Evolutionary conservation across 2,797 vertebrate genomes (phyloP), one percentile per base, ranked within the genome.

Genomic region (Cetoscarus ocellatus): DNA sequence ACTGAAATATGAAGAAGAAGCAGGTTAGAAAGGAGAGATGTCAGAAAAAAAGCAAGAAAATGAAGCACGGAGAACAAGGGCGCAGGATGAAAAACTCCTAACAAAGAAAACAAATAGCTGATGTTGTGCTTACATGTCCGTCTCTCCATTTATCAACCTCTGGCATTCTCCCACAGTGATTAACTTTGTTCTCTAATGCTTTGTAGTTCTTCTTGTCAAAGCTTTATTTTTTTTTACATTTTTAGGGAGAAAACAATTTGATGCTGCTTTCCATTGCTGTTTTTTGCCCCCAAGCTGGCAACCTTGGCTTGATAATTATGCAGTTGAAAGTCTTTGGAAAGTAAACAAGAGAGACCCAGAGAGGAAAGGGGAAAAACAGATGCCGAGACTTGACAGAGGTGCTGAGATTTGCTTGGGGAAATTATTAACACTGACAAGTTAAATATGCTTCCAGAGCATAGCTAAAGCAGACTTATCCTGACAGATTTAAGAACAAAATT

Each of bases 111-210:
- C 79, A 91, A 90, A 90, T 77, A 77, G 80, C 76, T 83, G 67
- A 83, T 85, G 78, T 72, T 80, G 79, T 84, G 84, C 83, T 92
- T 89, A 87, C 74, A 68, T 82, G 88, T 80, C 47, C 19, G 61
- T 77, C 75, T 84, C 79, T 76, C 55, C 83, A 85, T 82, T 86
- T 84, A 88, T 89, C 86, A 90, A 89, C 71, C 73, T 47, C 56
- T 77, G 79, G 85, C 82, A 71, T 79, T 88, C 72, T 76, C 80
- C 61, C 78, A 67, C 71, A 79, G 68, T 89, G 86, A 92, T 91
- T 87, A 91, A 88, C 86, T 91, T 89, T 91, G 76, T 86, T 90
- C 83, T 89, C 63, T 73, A 78, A 82, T 49, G 62, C 78, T 87
- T 82, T 84, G 68, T 82, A 83, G 71, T 82, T 75, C 55, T 59